Evolutionary conservation across 2,797 vertebrate genomes (phyloP).

Genomic region (Bradypodion pumilum): DNA sequence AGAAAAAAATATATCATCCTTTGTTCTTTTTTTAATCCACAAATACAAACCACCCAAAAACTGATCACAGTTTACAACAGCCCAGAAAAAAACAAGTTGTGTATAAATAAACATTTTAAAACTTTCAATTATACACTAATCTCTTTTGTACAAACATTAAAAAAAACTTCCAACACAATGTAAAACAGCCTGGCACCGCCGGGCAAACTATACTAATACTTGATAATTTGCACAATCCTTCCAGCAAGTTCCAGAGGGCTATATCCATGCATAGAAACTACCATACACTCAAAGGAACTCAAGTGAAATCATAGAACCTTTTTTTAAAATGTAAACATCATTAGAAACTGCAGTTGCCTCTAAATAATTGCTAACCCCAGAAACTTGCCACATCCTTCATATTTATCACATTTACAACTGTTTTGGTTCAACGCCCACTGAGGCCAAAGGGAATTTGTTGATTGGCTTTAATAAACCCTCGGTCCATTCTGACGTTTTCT

Average conservation of each 20-base stretch:
- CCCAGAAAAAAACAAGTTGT: too few species aligned
- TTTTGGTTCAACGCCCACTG: conserved; percentile 44
- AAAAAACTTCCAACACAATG: too few species aligned
- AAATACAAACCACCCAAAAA: too few species aligned
- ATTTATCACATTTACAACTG: conserved; percentile 42
- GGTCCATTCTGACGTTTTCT: fast-evolving
- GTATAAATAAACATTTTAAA: too few species aligned
- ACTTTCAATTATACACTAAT: too few species aligned
- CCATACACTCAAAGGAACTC: background rate
- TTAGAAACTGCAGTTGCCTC: background rate
- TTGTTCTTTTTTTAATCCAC: too few species aligned
- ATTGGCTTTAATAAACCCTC: conserved; percentile 32
- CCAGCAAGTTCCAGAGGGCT: background rate
- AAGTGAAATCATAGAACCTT: background rate
- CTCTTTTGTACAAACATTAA: too few species aligned
- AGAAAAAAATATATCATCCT: too few species aligned
- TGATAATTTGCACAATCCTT: background rate
- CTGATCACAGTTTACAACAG: too few species aligned
- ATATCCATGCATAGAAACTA: background rate
- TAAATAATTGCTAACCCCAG: conserved; percentile 26
- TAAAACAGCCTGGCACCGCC: too few species aligned
- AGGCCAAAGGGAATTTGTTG: conserved; percentile 44
- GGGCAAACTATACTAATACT: too few species aligned
- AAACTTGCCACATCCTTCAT: conserved; percentile 31
- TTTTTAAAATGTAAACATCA: background rate